phyloP scores from a whole-genome alignment of 1,140 invertebrate species.

The Ostrea denselamellosa region DNA sequence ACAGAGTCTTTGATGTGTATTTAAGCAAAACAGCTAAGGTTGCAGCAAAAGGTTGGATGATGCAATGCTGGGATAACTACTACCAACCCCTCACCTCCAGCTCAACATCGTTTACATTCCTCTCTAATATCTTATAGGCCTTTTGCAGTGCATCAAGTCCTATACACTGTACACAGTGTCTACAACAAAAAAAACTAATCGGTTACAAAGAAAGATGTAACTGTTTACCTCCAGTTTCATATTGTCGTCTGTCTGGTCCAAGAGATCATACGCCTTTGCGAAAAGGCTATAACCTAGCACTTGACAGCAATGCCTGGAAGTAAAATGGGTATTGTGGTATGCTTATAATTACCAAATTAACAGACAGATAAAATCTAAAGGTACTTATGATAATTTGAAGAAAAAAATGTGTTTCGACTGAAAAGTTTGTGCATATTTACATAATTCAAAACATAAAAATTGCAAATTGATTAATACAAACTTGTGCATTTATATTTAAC shows the following conservation, averaged over 20 bases:
- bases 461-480: too few relatives aligned
- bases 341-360: too few relatives aligned
- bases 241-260: constrained; percentile 54
- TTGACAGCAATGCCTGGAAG: constrained; percentile 51
- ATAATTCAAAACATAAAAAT: too few relatives aligned
- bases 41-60: not conserved
- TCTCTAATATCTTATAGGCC: not conserved
- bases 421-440: too few relatives aligned
- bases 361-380: too few relatives aligned
- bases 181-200: not conserved
- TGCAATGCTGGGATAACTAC: not conserved
- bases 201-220: not conserved
- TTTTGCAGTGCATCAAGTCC: not conserved
- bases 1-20: too few relatives aligned
- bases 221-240: constrained; percentile 57
- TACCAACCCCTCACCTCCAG: not conserved
- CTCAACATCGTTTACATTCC: not conserved
- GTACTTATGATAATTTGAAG: too few relatives aligned
- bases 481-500: too few relatives aligned
- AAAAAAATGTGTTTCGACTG: too few relatives aligned
- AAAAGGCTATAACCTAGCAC: constrained; percentile 46
- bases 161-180: constrained; percentile 7
- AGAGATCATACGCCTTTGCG: constrained; percentile 52
- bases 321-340: not conserved
- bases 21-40: too few relatives aligned